Percentiles rank a stretch among this genome's conserved stretches.
These are phyloP conservation scores for Porphyrio hochstetteri DNA, from an alignment of 2,113 vertebrate species.

Conservation along the genomic window DNA sequence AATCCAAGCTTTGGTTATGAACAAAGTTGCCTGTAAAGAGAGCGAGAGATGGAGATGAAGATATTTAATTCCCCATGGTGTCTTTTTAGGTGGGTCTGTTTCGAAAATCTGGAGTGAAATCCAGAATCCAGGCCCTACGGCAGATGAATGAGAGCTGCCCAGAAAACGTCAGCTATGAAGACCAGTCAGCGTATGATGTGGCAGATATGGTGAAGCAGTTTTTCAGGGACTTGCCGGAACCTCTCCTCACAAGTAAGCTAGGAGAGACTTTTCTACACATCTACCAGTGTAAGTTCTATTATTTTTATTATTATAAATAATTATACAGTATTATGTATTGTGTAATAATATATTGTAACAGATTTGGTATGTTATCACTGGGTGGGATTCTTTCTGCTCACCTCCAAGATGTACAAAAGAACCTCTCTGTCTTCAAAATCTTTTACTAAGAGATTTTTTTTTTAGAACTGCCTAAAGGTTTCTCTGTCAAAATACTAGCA, in stretches of 20 bases:
- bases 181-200: slow-evolving; percentile 95
- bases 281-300: slow-evolving; percentile 89
- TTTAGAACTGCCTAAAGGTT: background rate
- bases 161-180: slow-evolving; percentile 91
- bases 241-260: slow-evolving; percentile 94
- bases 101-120: slow-evolving; percentile 96
- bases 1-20: background rate
- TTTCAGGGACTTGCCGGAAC: slow-evolving; percentile 95
- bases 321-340: background rate
- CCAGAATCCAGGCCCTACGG: slow-evolving; percentile 92
- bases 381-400: background rate
- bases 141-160: slow-evolving; percentile 95
- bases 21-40: background rate
- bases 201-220: slow-evolving; percentile 99
- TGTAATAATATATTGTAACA: background rate
- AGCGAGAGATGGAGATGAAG: too few species aligned
- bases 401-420: background rate
- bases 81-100: slow-evolving; percentile 91
- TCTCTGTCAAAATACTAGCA: background rate
- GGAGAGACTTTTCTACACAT: slow-evolving; percentile 98
- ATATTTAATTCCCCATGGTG: background rate
- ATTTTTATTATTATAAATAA: background rate
- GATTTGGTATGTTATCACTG: background rate
- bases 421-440: background rate
- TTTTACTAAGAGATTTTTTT: background rate